Conservation (phyloP, 2,113 vertebrate genomes). For the Oncorhynchus nerka region DNA sequence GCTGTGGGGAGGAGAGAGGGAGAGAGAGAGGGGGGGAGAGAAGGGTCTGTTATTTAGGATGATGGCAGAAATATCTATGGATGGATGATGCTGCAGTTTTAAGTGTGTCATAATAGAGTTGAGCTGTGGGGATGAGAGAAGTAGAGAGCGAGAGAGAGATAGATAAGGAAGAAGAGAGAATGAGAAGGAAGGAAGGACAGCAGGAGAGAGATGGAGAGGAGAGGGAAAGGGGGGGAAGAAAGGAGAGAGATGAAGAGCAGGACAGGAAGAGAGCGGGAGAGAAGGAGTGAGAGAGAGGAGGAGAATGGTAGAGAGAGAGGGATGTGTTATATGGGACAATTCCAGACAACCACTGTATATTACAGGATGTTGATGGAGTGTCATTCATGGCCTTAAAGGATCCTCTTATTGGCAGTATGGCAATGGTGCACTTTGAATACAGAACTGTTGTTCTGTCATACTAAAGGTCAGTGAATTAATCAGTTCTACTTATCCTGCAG, state of each 20-base stretch:
- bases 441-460: neutral
- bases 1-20: slow-evolving; percentile 66
- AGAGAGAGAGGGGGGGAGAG: neutral
- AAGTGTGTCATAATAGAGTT: neutral
- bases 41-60: neutral
- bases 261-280: neutral
- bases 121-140: no score
- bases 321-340: neutral
- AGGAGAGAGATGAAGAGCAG: no score
- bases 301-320: neutral
- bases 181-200: neutral
- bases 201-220: no score
- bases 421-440: no score
- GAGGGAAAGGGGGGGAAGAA: no score
- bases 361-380: no score
- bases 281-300: neutral
- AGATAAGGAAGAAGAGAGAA: neutral
- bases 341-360: neutral
- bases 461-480: neutral
- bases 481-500: neutral
- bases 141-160: neutral
- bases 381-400: neutral
- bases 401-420: neutral
- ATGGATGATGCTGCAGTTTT: no score
- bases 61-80: slow-evolving; percentile 16